Base-by-base conservation (phyloP, 2,888 invertebrate genomes). In the Xanthorhoe spadicearia region DNA sequence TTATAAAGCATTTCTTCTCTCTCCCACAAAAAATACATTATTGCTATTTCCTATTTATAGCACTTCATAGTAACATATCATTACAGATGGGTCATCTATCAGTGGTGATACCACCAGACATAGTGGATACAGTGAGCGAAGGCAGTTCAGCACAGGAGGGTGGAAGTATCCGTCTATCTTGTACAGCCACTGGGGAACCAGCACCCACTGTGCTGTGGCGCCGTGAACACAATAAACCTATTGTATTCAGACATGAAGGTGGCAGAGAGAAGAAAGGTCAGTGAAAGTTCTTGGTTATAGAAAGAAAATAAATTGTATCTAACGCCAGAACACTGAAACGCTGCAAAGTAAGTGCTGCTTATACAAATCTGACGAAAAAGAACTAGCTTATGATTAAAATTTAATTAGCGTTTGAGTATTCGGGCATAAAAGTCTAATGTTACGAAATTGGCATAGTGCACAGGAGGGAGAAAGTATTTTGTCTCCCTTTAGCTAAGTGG, bases 91-190 rank as follows among this genome's bases (percentile, higher is more conserved):
- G 97, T 69, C 95, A 96, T 82, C 94, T 98, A 81, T 96, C 97
- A 84, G 98, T 98, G 72, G 96, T 97, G 69, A 96, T 97, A 78
- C 97, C 97, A 10, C 97, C 97, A 59, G 97, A 97, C 87, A 97
- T 98, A 76, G 93, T 97, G 74, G 96, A 97, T 87, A 95, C 96
- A 64, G 95, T 96, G 74, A 82, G 95, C 35, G 96, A 96, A 78
- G 95, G 95, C 54, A 95, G 96, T 74, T 96, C 97, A 48, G 95
- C 97, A 7, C 94, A 95, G 59, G 97, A 98, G 85, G 96, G 97
- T 4, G 97, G 97, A 38, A 96, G 95, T 68, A 95, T 97, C 68
- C 93, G 95, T 65, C 93, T 98, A 61, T 94, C 95, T 54, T 98
- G 98, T 88, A 95, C 94, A 71, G 97, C 97, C 0, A 97, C 96